These are phyloP conservation scores for Oreochromis tanganicae DNA, from an alignment of 2,113 vertebrate species.

Conservation along the genomic window DNA sequence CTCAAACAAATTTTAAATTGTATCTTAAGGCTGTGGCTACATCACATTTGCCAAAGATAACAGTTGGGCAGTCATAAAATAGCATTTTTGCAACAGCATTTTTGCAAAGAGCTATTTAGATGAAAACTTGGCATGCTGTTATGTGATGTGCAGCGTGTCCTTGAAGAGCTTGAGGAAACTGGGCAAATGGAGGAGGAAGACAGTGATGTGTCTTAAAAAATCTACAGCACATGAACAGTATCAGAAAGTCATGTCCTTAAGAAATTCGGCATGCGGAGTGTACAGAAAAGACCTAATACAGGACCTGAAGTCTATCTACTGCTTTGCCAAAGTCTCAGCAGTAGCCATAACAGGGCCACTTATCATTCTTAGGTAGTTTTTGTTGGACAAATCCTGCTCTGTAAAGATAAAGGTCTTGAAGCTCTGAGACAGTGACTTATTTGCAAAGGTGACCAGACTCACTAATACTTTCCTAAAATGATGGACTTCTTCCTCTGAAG, in stretches of 20 bases:
- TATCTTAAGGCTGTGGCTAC: not conserved
- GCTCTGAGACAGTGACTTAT: not conserved
- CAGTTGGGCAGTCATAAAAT: not conserved
- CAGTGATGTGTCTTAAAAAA: rapidly evolving
- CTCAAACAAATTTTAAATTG: not conserved
- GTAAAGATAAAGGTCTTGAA: not conserved
- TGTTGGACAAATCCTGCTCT: not conserved
- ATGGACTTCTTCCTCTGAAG: not conserved
- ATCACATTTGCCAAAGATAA: not conserved
- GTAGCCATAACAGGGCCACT: not conserved
- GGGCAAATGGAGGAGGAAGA: rapidly evolving
- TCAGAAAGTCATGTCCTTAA: not conserved
- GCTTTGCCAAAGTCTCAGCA: not conserved
- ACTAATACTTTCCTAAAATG: not conserved
- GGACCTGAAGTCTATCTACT: not conserved
- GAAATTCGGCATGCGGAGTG: not conserved
- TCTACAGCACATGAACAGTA: rapidly evolving
- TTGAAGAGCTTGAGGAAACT: not conserved
- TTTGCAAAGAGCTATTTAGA: not conserved
- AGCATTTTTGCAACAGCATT: not conserved
- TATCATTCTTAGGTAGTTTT: not conserved
- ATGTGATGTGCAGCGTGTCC: rapidly evolving
- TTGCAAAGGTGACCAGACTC: not conserved
- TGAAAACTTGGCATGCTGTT: rapidly evolving
- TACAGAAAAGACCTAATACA: not conserved